Percentiles rank a stretch among this genome's conserved stretches.
phyloP scores from a whole-genome alignment of 2,797 vertebrate genomes.

The Tapera naevia region DNA sequence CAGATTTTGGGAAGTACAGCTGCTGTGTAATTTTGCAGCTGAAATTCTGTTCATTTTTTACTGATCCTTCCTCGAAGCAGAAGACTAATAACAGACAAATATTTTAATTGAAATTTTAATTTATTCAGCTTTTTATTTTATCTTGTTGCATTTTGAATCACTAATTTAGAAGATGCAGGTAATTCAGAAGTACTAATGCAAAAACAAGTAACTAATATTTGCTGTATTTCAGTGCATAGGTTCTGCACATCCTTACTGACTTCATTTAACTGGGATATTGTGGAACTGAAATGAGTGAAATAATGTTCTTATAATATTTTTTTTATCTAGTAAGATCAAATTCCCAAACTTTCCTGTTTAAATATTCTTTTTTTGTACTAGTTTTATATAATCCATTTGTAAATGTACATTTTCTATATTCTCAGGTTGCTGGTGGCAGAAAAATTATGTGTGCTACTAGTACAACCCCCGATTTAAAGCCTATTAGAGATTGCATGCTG shows the following conservation, averaged over 20 bases:
- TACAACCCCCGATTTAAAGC: not conserved
- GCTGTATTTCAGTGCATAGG: not conserved
- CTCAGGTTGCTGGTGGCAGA: not conserved
- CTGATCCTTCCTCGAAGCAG: not conserved
- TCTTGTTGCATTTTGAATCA: not conserved
- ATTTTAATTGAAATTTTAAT: not conserved
- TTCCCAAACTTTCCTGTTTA: not conserved
- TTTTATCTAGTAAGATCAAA: not conserved
- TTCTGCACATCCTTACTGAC: not conserved
- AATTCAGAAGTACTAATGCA: not conserved
- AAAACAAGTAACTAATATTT: not conserved
- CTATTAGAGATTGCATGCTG: not conserved
- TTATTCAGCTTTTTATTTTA: not conserved
- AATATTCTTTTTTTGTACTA: not conserved
- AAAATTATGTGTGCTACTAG: not conserved
- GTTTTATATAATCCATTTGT: not conserved
- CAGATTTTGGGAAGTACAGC: not conserved
- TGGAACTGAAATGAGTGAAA: not conserved
- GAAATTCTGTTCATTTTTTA: not conserved
- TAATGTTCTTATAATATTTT: not conserved
- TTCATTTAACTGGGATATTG: not conserved
- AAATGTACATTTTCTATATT: not conserved
- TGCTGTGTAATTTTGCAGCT: not conserved
- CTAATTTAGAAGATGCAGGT: not conserved
- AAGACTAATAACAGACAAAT: not conserved